Base-by-base conservation (phyloP, 2,113 vertebrate species). In the Amblyornis subalaris region DNA sequence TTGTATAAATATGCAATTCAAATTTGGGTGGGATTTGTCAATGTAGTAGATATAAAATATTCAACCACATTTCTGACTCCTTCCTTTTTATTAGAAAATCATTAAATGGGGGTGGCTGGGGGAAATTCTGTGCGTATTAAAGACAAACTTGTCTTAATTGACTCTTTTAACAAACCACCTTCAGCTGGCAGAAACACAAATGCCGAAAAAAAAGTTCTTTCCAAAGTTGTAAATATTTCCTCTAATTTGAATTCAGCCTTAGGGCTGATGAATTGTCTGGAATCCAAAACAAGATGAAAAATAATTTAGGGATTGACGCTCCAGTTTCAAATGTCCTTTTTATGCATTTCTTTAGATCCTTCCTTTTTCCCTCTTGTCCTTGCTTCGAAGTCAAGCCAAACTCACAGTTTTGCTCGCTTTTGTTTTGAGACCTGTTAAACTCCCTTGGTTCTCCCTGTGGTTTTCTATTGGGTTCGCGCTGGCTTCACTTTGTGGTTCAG, bases 261-360 rank as follows among this genome's bases (percentile, higher is more conserved):
- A 51, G 19, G 31, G 33, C 44, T 77, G 33, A 77, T 77, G 51
- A 88, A 58, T 86, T 88, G n/a, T 76, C 62, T 73, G 42, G 42
- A 78, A 83, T 88, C 33, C 50, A 83, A 82, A 85, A 36, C 25
- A 66, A 76, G 33, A 76, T 54, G 35, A 83, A 93, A 91, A 93
- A 60, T 47, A 53, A 60, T 81, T 42, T 85, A n/a, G 31, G 8
- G 58, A 61, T 47, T 73, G 42, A 25, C 7, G 47, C 60, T 88
- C 58, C 10, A 28, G 3, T 96, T 91, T 74, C 38, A 62, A 47
- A 50, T 50, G 35, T 53, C 26, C 19, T 82, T 77, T 33, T 54
- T 73, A 50, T 28, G 26, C 4, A 7, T 73, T 88, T 83, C 18
- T 65, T 80, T 69, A 8, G 62, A 66, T 66, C 4, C 8, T 90